Evolutionary conservation across 2,888 invertebrate species (phyloP).

Genomic region (Sclerodermus sp.): DNA sequence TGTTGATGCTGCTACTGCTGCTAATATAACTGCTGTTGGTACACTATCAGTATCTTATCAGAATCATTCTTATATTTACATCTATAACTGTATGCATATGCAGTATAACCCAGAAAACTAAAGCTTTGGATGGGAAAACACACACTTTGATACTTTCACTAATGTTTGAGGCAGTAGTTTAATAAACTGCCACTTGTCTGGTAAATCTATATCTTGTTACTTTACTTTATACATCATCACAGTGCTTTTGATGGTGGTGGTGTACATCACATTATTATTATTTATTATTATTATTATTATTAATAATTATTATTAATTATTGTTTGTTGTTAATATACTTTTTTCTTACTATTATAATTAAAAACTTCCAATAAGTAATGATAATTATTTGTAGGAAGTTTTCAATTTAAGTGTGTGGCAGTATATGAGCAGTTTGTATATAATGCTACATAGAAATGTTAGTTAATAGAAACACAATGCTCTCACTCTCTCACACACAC

Average conservation of each 20-base stretch:
- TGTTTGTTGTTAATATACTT: too few relatives aligned
- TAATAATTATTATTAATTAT: too few relatives aligned
- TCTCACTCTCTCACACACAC: slow-evolving; percentile 9
- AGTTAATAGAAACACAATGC: slow-evolving; percentile 28
- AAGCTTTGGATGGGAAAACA: slow-evolving; percentile 42
- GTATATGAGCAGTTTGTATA: slow-evolving; percentile 28
- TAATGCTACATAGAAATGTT: slow-evolving; percentile 26
- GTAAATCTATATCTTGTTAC: slow-evolving; percentile 30
- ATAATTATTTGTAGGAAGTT: slow-evolving; percentile 12
- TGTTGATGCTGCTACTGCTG: too few relatives aligned
- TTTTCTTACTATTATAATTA: too few relatives aligned
- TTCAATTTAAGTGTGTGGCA: slow-evolving; percentile 33
- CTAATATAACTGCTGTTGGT: too few relatives aligned
- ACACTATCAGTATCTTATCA: too few relatives aligned
- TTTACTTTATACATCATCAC: slow-evolving; percentile 48
- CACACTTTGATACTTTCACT: slow-evolving; percentile 17
- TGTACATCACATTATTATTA: too few relatives aligned
- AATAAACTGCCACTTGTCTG: slow-evolving; percentile 29
- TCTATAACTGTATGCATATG: slow-evolving; percentile 13
- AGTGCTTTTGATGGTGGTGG: slow-evolving; percentile 47
- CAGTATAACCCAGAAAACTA: slow-evolving; percentile 38
- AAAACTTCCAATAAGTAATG: too few relatives aligned
- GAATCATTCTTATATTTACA: background rate
- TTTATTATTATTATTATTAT: too few relatives aligned
- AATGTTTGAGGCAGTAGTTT: slow-evolving; percentile 18